Evolutionary conservation across 2,888 invertebrate species (phyloP), one percentile per base, ranked within the genome.

Genomic region (Anarsia innoxiella): DNA sequence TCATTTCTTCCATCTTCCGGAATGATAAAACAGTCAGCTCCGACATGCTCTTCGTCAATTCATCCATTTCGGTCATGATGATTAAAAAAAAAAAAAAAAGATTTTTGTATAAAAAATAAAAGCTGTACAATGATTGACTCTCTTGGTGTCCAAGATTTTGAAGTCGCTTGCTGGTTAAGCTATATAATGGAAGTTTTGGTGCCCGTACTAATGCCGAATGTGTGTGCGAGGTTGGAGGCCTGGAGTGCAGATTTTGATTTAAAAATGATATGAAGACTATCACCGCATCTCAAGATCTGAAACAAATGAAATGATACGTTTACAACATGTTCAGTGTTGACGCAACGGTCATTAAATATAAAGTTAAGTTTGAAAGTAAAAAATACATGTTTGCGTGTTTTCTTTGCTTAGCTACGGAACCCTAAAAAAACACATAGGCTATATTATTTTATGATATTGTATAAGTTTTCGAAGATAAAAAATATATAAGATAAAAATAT

Each of bases 231-330:
- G 14, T 26, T 6, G 12, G 26, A 26, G 33, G 13, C 33, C 33
- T 10, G 42, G 32, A 40, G 36, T 33, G 12, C 16, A 14, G 31
- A 26, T 38, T 41, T 44, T 46, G 58, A 59, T 58, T 49, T 54
- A 56, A 63, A 59, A 62, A 66, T 59, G 56, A 47, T 42, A 40
- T 53, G 56, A 42, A 46, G 61, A 66, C 59, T 71, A 66, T 77
- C 68, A 78, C 76, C 77, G 79, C 83, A 82, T 82, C 59, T 78
- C 82, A 83, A 80, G 80, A 83, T 74, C 83, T 84, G 83, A 31
- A 82, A 64, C 36, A 49, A 41, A 31, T 52, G 32, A 56, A 51
- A 56, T 42, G 4, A 25, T 25, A 19, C 8, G 19, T 3, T 19
- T 19, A 19, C n/a, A n/a, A n/a, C n/a, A n/a, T n/a, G n/a, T n/a